These are phyloP conservation scores for Rhopalosiphum padi DNA, from an alignment of 1,140 invertebrate genomes.

Conservation along the genomic window DNA sequence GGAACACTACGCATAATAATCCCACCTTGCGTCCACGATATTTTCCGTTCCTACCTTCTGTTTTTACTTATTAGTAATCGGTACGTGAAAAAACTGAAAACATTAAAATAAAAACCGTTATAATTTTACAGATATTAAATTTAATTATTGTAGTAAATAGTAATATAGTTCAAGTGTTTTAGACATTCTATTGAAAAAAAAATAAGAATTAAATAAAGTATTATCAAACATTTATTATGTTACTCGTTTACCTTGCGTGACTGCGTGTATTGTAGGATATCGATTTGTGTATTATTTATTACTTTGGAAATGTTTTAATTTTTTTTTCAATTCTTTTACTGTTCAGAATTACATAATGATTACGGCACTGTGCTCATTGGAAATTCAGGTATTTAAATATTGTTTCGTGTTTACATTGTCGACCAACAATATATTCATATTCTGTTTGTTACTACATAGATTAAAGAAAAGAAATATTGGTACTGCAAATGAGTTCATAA, in stretches of 20 bases:
- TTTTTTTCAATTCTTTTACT: neutral
- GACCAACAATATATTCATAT: neutral
- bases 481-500: neutral
- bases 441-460: neutral
- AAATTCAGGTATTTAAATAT: neutral
- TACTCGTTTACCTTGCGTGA: neutral
- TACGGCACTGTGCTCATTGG: neutral
- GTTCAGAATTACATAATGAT: neutral
- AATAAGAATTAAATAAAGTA: neutral
- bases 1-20: neutral
- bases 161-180: neutral
- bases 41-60: slow-evolving; percentile 16
- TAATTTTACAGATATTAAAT: neutral
- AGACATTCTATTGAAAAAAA: no score
- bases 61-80: neutral
- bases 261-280: neutral
- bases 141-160: neutral
- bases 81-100: neutral
- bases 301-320: neutral
- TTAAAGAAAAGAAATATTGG: neutral
- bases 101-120: slow-evolving; percentile 49
- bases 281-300: neutral
- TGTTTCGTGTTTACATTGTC: neutral
- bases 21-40: neutral
- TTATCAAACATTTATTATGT: neutral